Percentiles rank a stretch among this genome's conserved stretches.
Evolutionary conservation across 2,888 invertebrate genomes (phyloP).

Genomic region (Ashinkailepas kermadecensis): DNA sequence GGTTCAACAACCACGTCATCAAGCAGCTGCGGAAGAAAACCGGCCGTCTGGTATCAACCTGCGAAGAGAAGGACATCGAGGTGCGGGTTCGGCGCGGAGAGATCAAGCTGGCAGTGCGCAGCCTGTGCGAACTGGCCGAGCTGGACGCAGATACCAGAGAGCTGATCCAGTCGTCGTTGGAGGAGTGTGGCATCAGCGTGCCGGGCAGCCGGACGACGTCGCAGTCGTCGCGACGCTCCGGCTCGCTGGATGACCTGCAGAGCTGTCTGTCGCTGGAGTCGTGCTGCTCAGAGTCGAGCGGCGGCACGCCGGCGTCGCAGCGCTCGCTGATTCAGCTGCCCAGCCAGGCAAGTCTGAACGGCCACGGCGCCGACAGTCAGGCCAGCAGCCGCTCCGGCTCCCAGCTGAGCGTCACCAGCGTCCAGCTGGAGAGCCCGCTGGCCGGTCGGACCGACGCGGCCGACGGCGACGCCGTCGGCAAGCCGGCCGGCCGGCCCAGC

Average conservation of each 20-base stretch:
- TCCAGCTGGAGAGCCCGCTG: no score
- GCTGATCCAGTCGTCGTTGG: not conserved
- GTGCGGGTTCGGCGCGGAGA: not conserved
- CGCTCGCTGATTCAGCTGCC: not conserved
- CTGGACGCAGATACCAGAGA: not conserved
- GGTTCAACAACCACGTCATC: conserved; percentile 18
- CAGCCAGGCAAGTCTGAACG: not conserved
- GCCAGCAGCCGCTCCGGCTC: not conserved
- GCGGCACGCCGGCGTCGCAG: conserved; percentile 8
- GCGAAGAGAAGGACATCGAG: conserved; percentile 9
- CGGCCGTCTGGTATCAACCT: not conserved
- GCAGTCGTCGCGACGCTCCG: not conserved
- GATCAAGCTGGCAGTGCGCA: not conserved
- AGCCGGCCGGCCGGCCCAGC: no score
- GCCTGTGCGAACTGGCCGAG: not conserved
- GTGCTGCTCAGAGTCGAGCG: not conserved
- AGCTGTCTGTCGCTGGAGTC: conserved; percentile 4
- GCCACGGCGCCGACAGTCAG: not conserved
- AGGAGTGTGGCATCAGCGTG: not conserved
- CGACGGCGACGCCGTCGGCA: no score
- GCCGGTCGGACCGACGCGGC: no score
- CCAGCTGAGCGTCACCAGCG: not conserved
- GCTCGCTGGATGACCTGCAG: not conserved
- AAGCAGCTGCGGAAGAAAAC: not conserved
- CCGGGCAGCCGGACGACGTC: not conserved